Conservation (phyloP, 2,888 invertebrate species). For the Tachystola acroxantha region DNA sequence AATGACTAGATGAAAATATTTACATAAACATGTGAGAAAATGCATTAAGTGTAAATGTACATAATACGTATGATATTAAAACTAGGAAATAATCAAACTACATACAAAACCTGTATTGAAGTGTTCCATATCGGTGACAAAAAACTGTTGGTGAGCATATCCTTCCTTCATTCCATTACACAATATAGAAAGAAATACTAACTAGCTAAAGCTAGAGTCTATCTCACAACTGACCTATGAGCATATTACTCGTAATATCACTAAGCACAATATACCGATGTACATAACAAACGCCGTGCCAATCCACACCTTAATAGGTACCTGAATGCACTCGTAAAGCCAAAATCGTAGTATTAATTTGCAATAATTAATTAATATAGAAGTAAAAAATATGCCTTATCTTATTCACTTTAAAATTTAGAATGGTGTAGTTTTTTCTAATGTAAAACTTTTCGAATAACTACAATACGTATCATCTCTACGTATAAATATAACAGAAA, state of each 20-base stretch:
- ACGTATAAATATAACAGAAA: constrained; percentile 47
- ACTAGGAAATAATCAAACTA: background rate
- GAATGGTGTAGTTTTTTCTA: constrained; percentile 49
- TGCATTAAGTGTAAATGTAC: constrained; percentile 12
- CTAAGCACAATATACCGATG: constrained; percentile 63
- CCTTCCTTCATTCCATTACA: constrained; percentile 35
- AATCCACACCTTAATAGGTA: constrained; percentile 28
- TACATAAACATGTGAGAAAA: constrained; percentile 39
- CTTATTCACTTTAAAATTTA: constrained; percentile 53
- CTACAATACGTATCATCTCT: constrained; percentile 43
- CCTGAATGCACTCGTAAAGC: constrained; percentile 48
- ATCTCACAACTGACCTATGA: constrained; percentile 74
- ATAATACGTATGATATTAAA: constrained; percentile 15
- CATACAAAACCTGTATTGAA: no score
- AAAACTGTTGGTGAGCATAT: constrained; percentile 34
- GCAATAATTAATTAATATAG: constrained; percentile 44
- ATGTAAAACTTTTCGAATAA: constrained; percentile 37
- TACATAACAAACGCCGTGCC: constrained; percentile 43
- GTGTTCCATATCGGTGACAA: no score
- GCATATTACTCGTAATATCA: constrained; percentile 68
- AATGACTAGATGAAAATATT: constrained; percentile 56
- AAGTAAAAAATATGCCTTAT: constrained; percentile 59
- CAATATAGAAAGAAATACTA: constrained; percentile 48
- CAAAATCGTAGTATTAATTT: constrained; percentile 41
- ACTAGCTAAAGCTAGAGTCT: constrained; percentile 69